Evolutionary conservation across 2,888 invertebrate genomes (phyloP).

Genomic region (Theretra japonica): DNA sequence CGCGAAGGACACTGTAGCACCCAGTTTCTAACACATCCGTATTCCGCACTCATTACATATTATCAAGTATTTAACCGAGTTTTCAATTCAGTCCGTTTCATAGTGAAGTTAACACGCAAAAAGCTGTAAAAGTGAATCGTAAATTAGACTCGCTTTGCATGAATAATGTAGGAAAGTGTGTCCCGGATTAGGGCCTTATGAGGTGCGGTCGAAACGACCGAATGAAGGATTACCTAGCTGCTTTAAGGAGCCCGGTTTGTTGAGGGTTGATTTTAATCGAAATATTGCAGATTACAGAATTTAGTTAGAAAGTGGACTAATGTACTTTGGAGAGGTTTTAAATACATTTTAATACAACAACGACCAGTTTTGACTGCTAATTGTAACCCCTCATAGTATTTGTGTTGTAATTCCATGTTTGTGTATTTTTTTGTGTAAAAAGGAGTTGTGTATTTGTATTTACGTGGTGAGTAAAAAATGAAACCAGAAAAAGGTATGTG

Average conservation of each 20-base stretch:
- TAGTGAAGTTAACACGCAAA: conserved; percentile 34
- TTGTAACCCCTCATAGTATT: no score
- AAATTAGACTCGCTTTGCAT: conserved; percentile 47
- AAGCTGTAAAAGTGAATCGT: conserved; percentile 51
- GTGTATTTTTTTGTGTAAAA: no score
- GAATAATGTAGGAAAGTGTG: conserved; percentile 45
- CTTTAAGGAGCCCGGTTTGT: not conserved
- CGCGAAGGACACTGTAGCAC: no score
- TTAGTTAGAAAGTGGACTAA: no score
- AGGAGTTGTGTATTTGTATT: not conserved
- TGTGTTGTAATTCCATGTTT: not conserved
- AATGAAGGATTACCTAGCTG: conserved; percentile 19
- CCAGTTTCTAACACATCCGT: not conserved
- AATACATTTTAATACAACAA: no score
- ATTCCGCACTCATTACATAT: not conserved
- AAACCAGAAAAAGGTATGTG: not conserved
- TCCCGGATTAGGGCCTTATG: conserved; percentile 22
- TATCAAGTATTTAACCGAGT: not conserved
- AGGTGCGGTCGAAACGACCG: conserved; percentile 1
- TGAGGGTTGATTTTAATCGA: not conserved
- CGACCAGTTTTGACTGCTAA: no score
- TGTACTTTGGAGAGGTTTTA: no score
- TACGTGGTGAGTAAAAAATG: not conserved
- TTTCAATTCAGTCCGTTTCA: not conserved
- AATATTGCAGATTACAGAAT: not conserved